Conservation (phyloP, 1,140 invertebrate species). For the Hylaeus anthracinus region DNA sequence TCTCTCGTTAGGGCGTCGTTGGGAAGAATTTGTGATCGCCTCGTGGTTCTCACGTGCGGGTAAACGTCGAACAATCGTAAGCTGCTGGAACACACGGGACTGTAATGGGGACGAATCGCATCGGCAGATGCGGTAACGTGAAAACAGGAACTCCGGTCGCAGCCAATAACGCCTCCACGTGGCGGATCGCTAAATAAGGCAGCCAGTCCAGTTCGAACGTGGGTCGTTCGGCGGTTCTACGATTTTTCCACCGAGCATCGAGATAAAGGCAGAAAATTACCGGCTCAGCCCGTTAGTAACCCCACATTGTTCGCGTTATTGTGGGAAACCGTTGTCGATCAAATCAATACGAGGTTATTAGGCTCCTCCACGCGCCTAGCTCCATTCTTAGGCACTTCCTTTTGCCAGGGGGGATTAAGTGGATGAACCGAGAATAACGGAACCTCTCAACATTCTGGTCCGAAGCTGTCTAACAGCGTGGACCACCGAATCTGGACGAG, state of each 20-base stretch:
- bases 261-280: slow-evolving; percentile 44
- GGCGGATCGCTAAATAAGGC: slow-evolving; percentile 53
- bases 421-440: slow-evolving; percentile 5
- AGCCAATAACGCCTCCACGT: slow-evolving; percentile 57
- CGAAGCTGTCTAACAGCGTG: not conserved
- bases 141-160: slow-evolving; percentile 56
- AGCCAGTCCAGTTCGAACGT: slow-evolving; percentile 42
- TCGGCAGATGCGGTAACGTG: slow-evolving; percentile 29
- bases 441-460: not conserved
- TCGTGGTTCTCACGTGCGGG: slow-evolving; percentile 36
- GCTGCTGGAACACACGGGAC: slow-evolving; percentile 11
- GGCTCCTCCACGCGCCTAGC: slow-evolving; percentile 1
- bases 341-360: slow-evolving; percentile 49
- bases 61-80: slow-evolving; percentile 52
- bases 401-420: not conserved
- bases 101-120: slow-evolving; percentile 56
- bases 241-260: slow-evolving; percentile 36
- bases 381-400: slow-evolving; percentile 4
- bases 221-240: slow-evolving; percentile 42
- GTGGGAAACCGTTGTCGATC: slow-evolving; percentile 47
- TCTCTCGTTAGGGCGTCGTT: slow-evolving; percentile 40
- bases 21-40: slow-evolving; percentile 25
- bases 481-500: too few species aligned
- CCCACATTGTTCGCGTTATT: slow-evolving; percentile 43
- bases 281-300: not conserved